Conservation (phyloP, 2,113 vertebrate species). For the Buteo buteo region DNA sequence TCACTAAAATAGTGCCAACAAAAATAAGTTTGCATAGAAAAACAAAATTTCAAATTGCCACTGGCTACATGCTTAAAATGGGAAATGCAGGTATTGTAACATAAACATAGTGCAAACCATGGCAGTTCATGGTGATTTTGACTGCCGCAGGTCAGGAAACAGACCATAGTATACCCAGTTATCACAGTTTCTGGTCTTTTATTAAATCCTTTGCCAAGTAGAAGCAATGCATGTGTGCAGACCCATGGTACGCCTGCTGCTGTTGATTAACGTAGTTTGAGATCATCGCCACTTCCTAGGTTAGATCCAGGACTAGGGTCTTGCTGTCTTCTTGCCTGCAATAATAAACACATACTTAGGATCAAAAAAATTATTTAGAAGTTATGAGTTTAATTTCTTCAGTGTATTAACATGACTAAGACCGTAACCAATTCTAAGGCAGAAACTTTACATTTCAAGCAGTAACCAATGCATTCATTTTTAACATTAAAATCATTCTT, state of each 20-base stretch:
- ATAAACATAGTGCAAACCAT: slow-evolving; percentile 91
- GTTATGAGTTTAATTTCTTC: neutral
- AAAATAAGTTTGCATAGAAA: slow-evolving; percentile 81
- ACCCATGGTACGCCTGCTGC: neutral
- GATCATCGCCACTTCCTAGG: slow-evolving; percentile 90
- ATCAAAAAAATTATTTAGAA: neutral
- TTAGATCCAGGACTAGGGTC: slow-evolving; percentile 94
- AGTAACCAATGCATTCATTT: neutral
- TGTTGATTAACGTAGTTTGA: slow-evolving; percentile 87
- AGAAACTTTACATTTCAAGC: neutral
- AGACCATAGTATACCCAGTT: slow-evolving; percentile 73
- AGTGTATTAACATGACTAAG: neutral
- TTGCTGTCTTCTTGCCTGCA: slow-evolving; percentile 96
- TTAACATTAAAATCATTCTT: neutral
- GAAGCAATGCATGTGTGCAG: slow-evolving; percentile 64
- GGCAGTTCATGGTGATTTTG: slow-evolving; percentile 67
- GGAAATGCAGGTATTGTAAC: slow-evolving; percentile 78
- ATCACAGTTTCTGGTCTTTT: slow-evolving; percentile 83
- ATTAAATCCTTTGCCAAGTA: slow-evolving; percentile 71
- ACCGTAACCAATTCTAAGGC: neutral
- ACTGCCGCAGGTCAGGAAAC: slow-evolving; percentile 73
- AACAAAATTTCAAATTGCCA: slow-evolving; percentile 75
- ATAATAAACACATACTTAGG: neutral
- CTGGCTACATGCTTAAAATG: slow-evolving; percentile 84
- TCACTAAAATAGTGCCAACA: slow-evolving; percentile 81